phyloP scores from a whole-genome alignment of 2,113 vertebrate genomes.

The Odocoileus virginianus region DNA sequence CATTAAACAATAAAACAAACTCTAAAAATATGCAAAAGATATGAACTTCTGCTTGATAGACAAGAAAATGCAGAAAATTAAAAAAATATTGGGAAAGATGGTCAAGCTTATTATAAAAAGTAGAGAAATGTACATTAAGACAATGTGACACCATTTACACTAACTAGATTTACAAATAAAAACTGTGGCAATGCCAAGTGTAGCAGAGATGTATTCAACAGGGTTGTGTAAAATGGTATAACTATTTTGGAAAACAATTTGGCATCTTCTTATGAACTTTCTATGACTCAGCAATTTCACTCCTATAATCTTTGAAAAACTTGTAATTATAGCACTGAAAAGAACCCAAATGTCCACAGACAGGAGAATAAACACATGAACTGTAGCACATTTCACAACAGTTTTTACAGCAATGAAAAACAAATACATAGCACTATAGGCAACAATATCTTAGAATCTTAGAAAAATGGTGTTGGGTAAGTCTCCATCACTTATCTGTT shows the following conservation, averaged over 20 bases:
- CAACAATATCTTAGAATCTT: neutral
- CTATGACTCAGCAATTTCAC: neutral
- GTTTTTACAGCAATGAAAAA: neutral
- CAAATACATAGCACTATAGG: neutral
- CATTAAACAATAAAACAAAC: neutral
- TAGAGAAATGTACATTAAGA: neutral
- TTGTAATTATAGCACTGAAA: neutral
- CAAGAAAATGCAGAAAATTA: neutral
- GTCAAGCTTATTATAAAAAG: neutral
- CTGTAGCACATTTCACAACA: neutral
- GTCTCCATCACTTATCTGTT: neutral
- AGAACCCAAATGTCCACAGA: neutral
- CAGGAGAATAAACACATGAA: neutral
- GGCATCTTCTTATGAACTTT: neutral
- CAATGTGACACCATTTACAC: neutral
- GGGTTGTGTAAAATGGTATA: neutral
- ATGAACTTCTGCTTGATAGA: neutral
- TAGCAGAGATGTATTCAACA: neutral
- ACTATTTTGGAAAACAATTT: neutral
- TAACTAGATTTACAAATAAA: neutral
- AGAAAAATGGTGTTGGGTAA: neutral
- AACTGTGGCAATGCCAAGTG: neutral
- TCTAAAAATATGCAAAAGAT: neutral
- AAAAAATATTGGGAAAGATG: conserved; percentile 5
- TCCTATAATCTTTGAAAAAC: neutral